Evolutionary conservation across 2,888 invertebrate genomes (phyloP).

Genomic region (Xanthorhoe designata): DNA sequence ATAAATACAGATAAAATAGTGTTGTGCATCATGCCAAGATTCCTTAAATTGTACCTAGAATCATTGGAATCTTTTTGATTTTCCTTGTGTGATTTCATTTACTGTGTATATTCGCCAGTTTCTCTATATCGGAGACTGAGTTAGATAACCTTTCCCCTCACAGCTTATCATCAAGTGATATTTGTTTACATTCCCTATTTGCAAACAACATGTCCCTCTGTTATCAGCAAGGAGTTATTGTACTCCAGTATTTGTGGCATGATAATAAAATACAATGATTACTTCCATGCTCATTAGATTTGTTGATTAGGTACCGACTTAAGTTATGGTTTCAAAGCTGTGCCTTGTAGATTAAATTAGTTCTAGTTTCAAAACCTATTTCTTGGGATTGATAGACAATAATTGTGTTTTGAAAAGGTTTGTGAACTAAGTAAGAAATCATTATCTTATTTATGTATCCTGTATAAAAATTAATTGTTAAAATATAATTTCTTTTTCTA

Average conservation of each 20-base stretch:
- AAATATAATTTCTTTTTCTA: no score
- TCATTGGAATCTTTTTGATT: no score
- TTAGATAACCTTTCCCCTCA: constrained; percentile 28
- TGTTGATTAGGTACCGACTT: not conserved
- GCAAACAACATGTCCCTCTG: not conserved
- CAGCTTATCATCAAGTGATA: constrained; percentile 16
- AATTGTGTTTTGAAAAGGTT: not conserved
- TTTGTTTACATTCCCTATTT: constrained; percentile 18
- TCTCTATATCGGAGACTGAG: not conserved
- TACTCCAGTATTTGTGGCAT: not conserved
- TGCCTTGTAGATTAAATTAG: not conserved
- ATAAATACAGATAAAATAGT: no score
- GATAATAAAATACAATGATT: not conserved
- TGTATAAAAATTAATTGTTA: no score
- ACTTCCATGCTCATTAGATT: not conserved
- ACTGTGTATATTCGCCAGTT: not conserved
- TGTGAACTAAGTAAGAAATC: not conserved
- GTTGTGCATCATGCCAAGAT: no score
- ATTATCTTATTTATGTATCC: no score
- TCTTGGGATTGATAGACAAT: not conserved
- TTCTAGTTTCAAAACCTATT: not conserved
- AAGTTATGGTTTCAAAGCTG: not conserved
- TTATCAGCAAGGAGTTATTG: constrained; percentile 3
- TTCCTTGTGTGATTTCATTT: not conserved
- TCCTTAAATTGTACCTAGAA: no score